Evolutionary conservation across 2,113 vertebrate species (phyloP).

Genomic region (Syrrhaptes paradoxus): DNA sequence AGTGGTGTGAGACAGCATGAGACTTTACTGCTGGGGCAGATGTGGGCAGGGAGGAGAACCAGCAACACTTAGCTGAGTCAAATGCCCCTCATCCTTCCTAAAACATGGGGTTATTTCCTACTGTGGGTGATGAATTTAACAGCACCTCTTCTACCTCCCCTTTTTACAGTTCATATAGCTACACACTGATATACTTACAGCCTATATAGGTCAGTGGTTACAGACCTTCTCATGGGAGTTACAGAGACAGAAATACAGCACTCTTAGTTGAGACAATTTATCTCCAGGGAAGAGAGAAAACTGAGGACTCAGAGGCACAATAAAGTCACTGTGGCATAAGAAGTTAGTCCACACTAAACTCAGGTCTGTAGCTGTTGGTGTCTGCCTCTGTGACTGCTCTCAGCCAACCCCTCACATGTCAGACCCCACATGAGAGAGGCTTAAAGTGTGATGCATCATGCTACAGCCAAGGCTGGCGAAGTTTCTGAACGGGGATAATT

Average conservation of each 20-base stretch:
- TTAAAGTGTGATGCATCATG: background rate
- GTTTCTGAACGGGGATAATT: background rate
- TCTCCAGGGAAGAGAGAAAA: background rate
- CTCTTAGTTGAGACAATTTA: background rate
- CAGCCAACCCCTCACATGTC: background rate
- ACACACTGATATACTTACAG: background rate
- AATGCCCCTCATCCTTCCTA: background rate
- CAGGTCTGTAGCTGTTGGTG: background rate
- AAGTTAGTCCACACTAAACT: background rate
- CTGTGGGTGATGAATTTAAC: background rate
- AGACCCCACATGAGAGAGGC: background rate
- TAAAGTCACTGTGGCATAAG: background rate
- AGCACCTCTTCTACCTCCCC: background rate
- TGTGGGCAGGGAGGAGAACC: background rate
- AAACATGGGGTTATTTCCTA: background rate
- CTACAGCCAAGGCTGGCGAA: background rate
- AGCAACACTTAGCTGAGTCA: background rate
- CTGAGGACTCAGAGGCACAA: rapidly evolving
- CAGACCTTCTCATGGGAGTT: background rate
- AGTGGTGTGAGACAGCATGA: background rate
- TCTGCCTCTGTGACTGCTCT: background rate
- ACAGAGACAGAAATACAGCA: background rate
- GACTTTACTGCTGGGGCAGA: background rate
- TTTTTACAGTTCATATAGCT: background rate
- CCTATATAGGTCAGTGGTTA: background rate